A percentile compares a stretch with the other conserved stretches of the same genome.
These are phyloP conservation scores for Bambusicola thoracicus DNA, from an alignment of 2,113 vertebrate species.

Conservation along the genomic window DNA sequence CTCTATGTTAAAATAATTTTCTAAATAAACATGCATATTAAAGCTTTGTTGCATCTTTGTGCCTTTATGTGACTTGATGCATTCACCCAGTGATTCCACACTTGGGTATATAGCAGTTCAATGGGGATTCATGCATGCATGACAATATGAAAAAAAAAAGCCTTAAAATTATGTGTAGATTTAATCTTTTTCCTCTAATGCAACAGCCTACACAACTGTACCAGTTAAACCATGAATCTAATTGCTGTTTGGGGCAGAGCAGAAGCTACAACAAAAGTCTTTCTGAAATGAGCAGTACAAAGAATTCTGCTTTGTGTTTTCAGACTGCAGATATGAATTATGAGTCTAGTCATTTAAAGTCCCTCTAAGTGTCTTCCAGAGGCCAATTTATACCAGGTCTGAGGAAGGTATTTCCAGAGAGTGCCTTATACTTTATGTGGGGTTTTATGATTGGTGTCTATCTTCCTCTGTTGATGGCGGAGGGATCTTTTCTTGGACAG, in stretches of 20 bases:
- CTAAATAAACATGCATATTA: neutral
- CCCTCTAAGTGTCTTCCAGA: conserved; percentile 5
- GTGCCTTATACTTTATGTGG: conserved; percentile 9
- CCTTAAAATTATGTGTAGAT: neutral
- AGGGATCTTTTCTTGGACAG: neutral
- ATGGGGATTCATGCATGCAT: fast-evolving
- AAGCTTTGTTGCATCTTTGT: neutral
- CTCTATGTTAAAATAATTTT: neutral
- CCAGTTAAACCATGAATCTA: neutral
- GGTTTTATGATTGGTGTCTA: conserved; percentile 24
- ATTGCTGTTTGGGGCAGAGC: neutral
- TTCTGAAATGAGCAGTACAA: neutral
- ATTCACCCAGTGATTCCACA: neutral
- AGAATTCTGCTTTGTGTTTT: neutral
- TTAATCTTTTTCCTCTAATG: neutral
- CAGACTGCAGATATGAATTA: neutral
- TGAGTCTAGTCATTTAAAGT: conserved; percentile 15
- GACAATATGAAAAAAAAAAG: neutral
- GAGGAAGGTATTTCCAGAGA: conserved; percentile 19
- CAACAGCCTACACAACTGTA: neutral
- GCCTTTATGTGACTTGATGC: neutral
- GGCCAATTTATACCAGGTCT: neutral
- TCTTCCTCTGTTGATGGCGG: neutral
- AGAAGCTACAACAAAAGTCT: neutral
- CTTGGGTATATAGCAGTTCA: neutral